Base-by-base conservation (phyloP, 2,113 vertebrate species). In the Proterorhinus semilunaris region DNA sequence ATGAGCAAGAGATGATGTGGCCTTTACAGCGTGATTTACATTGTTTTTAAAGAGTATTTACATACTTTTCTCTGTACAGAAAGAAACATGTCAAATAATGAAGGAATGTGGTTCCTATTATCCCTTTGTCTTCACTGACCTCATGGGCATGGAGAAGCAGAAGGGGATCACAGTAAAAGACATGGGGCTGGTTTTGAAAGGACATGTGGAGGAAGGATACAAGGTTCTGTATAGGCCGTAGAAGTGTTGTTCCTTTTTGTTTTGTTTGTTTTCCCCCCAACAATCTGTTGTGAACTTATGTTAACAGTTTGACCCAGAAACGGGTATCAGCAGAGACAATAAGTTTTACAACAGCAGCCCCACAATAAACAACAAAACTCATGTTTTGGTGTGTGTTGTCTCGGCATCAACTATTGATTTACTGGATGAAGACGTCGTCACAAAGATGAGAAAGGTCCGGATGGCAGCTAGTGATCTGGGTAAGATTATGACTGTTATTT, bases 341-440 rank as follows among this genome's bases (percentile, higher is more conserved):
- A 2, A 6, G 7, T 16, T 16, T 15, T 52, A 52, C 51, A 52
- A 52, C 51, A 52, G 51, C 51, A 52, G 51, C 51, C 51, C 51
- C 11, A 52, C 15, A 7, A 6, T 16, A 16, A 16, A 52, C 6
- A 15, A 52, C 51, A n/a, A 52, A 16, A 52, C 51, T 52, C 51
- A 52, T 52, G 51, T 52, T 52, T 16, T 52, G n/a, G 51, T 52
- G 51, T 52, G 15, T 16, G 51, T 52, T 52, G 51, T 52, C 51
- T 6, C n/a, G 15, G 51, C 51, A 52, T n/a, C 15, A 5, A 52
- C 51, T 7, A 15, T 52, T 16, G 8, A 16, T 52, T 52, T 52
- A 52, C 51, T 52, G 51, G 1, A n/a, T 0, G n/a, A 52, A 8
- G 51, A 52, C 15, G n/a, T 52, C n/a, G 16, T 52, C 51, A 6